A percentile compares a stretch with the other conserved stretches of the same genome.
Evolutionary conservation across 2,888 invertebrate genomes (phyloP).

Genomic region (Drosophila subsilvestris): DNA sequence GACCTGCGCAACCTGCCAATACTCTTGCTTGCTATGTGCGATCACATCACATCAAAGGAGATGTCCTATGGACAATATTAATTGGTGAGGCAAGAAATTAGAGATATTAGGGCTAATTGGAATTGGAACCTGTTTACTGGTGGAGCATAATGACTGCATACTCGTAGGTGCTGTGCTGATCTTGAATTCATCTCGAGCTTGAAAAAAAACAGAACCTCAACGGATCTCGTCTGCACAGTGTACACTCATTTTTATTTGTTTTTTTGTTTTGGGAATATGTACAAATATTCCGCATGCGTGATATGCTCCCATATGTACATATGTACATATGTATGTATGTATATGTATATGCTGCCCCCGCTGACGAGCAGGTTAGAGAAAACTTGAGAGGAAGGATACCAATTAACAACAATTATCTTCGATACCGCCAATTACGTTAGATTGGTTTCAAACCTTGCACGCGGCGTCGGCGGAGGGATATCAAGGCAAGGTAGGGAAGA

Average conservation of each 20-base stretch:
- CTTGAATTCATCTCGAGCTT: background rate
- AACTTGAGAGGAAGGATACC: slow-evolving; percentile 11
- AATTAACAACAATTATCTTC: slow-evolving; percentile 29
- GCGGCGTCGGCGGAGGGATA: slow-evolving; percentile 6
- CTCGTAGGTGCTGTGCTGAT: too few species aligned
- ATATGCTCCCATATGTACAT: background rate
- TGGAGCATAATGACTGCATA: background rate
- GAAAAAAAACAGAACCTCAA: background rate
- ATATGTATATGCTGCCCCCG: slow-evolving; percentile 6
- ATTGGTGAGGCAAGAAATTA: slow-evolving; percentile 4
- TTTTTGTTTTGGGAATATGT: background rate
- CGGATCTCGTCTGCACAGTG: background rate
- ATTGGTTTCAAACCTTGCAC: slow-evolving; percentile 19
- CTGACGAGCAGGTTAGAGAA: slow-evolving; percentile 10
- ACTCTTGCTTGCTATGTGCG: background rate
- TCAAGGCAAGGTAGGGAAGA: background rate
- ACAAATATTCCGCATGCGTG: background rate
- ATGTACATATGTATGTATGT: slow-evolving; percentile 9
- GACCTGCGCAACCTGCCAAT: background rate
- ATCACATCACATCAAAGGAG: background rate
- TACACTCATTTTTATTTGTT: too few species aligned
- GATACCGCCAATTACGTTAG: slow-evolving; percentile 26
- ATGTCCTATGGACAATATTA: slow-evolving; percentile 46
- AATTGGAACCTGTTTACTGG: background rate
- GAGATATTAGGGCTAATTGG: slow-evolving; percentile 1